Evolutionary conservation across 2,113 vertebrate species (phyloP), one percentile per base, ranked within the genome.

Genomic region (Globicephala melas): DNA sequence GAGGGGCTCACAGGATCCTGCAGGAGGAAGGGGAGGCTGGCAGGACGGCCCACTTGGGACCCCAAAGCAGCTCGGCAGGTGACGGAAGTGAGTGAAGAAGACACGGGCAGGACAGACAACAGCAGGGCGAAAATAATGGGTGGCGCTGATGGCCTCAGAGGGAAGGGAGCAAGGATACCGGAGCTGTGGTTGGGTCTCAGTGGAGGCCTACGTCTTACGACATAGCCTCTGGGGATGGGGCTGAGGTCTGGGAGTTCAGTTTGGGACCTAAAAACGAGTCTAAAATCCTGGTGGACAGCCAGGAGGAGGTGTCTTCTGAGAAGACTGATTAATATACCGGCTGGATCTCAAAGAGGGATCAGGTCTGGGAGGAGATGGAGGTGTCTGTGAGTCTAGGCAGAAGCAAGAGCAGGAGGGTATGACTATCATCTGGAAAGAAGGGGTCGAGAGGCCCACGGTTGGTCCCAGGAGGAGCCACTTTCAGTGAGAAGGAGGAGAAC

Each of bases 351-450:
- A 47, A 47, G 67, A 76, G 44, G 55, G 26, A 18, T 55, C 58
- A n/a, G 41, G 47, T 23, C 10, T 5, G n/a, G 44, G 14, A 17
- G 36, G 21, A 9, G 62, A 14, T 0, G 8, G 55, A 15, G 31
- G 26, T 0, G 0, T 28, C 44, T 14, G 8, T 5, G 8, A 20
- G 33, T 44, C 23, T 33, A 11, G 18, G 50, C 7, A 5, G 71
- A 23, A 60, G 47, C 4, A 0, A 41, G 21, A 21, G 33, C 31
- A 11, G 12, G 26, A 26, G 6, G 2, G 18, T 53, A 44, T 1
- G 25, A 5, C 4, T 20, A 20, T 10, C 33, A 1, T 8, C 38
- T 55, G 60, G 25, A 41, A 94, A 63, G 68, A 26, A 58, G 36
- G 17, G 2, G 44, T 5, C 23, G 65, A 31, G 41, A 88, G 20